Evolutionary conservation across 2,113 vertebrate genomes (phyloP).

Genomic region (Mionectes macconnelli): DNA sequence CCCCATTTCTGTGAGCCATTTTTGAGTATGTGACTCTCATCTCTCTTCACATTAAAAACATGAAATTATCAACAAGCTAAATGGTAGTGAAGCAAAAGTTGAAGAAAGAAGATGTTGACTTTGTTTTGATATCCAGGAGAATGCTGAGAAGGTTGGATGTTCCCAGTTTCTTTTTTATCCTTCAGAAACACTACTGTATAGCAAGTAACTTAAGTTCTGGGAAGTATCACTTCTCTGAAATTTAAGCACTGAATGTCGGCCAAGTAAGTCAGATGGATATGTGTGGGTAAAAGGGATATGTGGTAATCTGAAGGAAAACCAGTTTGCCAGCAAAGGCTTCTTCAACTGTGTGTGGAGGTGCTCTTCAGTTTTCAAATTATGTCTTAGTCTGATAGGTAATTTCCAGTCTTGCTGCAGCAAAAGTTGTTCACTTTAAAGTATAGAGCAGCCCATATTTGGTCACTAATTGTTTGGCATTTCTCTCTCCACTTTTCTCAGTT

Average conservation of each 20-base stretch:
- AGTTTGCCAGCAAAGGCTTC: neutral
- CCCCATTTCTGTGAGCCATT: neutral
- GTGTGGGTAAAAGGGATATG: neutral
- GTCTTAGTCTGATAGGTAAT: neutral
- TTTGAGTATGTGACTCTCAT: neutral
- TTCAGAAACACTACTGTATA: neutral
- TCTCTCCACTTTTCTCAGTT: neutral
- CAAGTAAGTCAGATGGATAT: slow-evolving; percentile 8
- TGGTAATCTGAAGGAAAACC: neutral
- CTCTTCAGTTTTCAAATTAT: neutral
- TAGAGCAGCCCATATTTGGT: neutral
- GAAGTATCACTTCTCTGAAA: neutral
- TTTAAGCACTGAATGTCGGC: neutral
- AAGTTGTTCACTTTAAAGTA: neutral
- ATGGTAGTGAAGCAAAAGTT: neutral
- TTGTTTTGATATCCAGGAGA: neutral
- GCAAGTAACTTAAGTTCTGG: neutral
- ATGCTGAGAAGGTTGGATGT: neutral
- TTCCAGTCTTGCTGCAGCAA: neutral
- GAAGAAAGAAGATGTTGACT: neutral
- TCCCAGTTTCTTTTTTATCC: neutral
- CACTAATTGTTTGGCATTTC: neutral
- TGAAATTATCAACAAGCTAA: neutral
- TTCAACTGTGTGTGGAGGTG: neutral
- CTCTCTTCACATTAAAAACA: neutral